Percentiles rank a stretch among this genome's conserved stretches.
Conservation (phyloP, 2,797 vertebrate genomes). For the Siniperca obscura region DNA sequence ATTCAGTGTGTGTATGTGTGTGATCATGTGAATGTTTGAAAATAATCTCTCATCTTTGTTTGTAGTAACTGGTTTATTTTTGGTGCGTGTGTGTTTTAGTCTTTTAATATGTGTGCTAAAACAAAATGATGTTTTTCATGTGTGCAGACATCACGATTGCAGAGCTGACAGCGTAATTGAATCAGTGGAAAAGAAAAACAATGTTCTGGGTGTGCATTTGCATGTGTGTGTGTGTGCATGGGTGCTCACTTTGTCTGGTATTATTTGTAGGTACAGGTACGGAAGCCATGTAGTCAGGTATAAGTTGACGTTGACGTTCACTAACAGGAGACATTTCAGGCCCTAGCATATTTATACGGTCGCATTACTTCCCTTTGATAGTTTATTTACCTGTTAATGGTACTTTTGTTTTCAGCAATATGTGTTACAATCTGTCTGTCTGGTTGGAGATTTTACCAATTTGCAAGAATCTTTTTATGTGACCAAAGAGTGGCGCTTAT, state of each 20-base stretch:
- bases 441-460: too few relatives aligned
- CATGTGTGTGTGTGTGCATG: not conserved
- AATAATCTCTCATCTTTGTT: conserved; percentile 33
- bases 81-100: not conserved
- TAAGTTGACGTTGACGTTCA: not conserved
- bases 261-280: not conserved
- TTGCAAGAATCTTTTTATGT: too few relatives aligned
- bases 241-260: too few relatives aligned
- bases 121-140: not conserved
- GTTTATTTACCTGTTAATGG: not conserved
- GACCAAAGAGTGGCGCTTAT: too few relatives aligned
- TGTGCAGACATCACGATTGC: conserved; percentile 9
- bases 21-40: conserved; percentile 2
- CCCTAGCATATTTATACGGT: not conserved
- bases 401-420: not conserved
- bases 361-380: not conserved
- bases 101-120: not conserved
- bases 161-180: not conserved
- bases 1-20: conserved; percentile 20
- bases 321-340: not conserved
- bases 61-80: conserved; percentile 26
- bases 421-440: not conserved
- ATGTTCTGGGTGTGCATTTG: not conserved
- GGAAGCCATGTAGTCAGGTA: not conserved
- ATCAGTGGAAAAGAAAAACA: not conserved